Evolutionary conservation across 2,797 vertebrate species (phyloP).

Genomic region (Pangasius sanitwongsei): DNA sequence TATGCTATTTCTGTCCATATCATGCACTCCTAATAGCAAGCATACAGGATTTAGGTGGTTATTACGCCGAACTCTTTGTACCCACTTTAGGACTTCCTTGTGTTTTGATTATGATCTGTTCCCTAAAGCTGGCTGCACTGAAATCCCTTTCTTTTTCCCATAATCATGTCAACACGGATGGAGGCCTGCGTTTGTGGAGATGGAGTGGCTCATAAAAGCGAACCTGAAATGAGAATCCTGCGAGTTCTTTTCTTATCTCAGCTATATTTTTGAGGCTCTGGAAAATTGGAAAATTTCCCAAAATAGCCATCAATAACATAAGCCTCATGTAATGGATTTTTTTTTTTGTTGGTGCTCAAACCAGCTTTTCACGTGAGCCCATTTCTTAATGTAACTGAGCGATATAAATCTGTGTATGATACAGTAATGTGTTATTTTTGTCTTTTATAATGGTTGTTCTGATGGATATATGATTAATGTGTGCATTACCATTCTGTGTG

Average conservation of each 20-base stretch:
- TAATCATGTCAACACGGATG: background rate
- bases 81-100: background rate
- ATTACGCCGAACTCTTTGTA: background rate
- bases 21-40: background rate
- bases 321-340: background rate
- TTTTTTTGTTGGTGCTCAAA: background rate
- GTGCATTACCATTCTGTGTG: background rate
- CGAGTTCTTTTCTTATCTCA: background rate
- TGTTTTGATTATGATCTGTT: background rate
- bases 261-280: slow-evolving; percentile 1
- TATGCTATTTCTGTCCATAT: background rate
- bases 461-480: slow-evolving; percentile 15
- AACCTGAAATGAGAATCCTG: slow-evolving; percentile 8
- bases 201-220: background rate
- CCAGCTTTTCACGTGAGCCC: background rate
- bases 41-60: background rate
- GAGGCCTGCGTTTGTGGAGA: background rate
- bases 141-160: background rate
- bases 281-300: slow-evolving; percentile 4
- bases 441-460: background rate
- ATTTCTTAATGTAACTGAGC: background rate
- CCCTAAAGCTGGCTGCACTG: background rate
- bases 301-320: slow-evolving; percentile 10
- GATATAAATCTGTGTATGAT: background rate
- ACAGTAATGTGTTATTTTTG: background rate